Evolutionary conservation across 2,797 vertebrate species (phyloP), one percentile per base, ranked within the genome.

Genomic region (Labroides dimidiatus): DNA sequence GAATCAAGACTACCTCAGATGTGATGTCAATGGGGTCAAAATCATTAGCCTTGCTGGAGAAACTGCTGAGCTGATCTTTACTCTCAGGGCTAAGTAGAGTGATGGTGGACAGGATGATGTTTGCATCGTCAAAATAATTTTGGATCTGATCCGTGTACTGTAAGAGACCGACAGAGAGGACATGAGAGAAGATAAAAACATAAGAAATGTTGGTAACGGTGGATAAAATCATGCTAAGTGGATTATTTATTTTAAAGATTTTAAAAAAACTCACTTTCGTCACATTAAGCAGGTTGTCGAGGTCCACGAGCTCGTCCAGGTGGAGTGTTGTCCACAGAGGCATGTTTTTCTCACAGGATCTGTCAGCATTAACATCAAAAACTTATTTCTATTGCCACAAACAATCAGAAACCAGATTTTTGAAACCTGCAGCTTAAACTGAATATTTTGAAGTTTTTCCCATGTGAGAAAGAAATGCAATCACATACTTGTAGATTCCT

Each of bases 71-170:
- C 69, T 90, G 57, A 0, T 55, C 36, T 63, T 62, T 77, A 43
- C 92, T 81, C 0, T 80, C 80, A 1, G 86, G 47, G 42, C 17
- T 89, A 55, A 98, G 89, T 51, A 98, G 70, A 2, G 61, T 84
- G 77, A 95, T 58, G 11, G 61, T 51, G 41, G 86, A 57, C 64
- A 96, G 67, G 27, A 30, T 78, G 85, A 98, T 87, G 45, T 92
- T 10, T 15, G 78, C 69, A 1, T 78, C 77, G 0, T 94, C 64
- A 0, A 98, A 93, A 5, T 57, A 23, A 1, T 63, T 10, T 45
- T 86, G 48, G 75, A 97, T 92, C n/a, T 93, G 15, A 8, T 8
- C 83, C 0, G 90, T 93, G 69, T 96, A 95, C 96, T 97, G 87
- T 23, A 6, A 62, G 55, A 48, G 36, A 44, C n/a, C 44, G 7